Base-by-base conservation (phyloP, 2,888 invertebrate species). In the Rotaria macrura region DNA sequence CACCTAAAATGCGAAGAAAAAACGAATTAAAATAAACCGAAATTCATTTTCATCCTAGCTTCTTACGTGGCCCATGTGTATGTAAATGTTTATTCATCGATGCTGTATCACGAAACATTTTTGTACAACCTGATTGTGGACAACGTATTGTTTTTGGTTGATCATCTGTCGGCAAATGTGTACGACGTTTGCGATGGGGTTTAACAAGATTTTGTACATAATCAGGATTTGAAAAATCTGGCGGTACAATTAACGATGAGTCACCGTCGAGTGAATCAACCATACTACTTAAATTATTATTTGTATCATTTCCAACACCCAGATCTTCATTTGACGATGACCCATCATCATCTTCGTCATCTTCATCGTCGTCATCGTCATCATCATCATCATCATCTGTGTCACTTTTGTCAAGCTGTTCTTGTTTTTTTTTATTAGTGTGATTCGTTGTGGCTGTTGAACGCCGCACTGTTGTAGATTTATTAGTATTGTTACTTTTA, bases 21-120 rank as follows among this genome's bases (percentile, higher is more conserved):
- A n/a, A n/a, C n/a, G n/a, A n/a, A n/a, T n/a, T n/a, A n/a, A n/a
- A n/a, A n/a, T n/a, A n/a, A n/a, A n/a, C n/a, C n/a, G n/a, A n/a
- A n/a, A n/a, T n/a, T n/a, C n/a, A n/a, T n/a, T n/a, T n/a, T n/a
- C n/a, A n/a, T n/a, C n/a, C n/a, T n/a, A n/a, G n/a, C n/a, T 43
- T 14, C 25, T 40, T 79, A 79, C 97, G 92, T 0, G 97, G 97
- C 0, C 97, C 97, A 91, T 97, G 97, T 84, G 97, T 97, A 91
- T 97, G 96, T 86, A 97, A 92, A 90, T 97, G 97, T 90, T 97
- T 97, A 85, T 97, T 93, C 96, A 97, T 96, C 4, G 97, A 96
- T 0, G 96, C 95, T 91, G 96, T 96, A 91, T 97, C 96, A 74
- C 97, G 93, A 91, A 97, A 97, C 95, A 96, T 96, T 92, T 97